phyloP scores from a whole-genome alignment of 1,140 invertebrate genomes.

The Calosoma granatense region DNA sequence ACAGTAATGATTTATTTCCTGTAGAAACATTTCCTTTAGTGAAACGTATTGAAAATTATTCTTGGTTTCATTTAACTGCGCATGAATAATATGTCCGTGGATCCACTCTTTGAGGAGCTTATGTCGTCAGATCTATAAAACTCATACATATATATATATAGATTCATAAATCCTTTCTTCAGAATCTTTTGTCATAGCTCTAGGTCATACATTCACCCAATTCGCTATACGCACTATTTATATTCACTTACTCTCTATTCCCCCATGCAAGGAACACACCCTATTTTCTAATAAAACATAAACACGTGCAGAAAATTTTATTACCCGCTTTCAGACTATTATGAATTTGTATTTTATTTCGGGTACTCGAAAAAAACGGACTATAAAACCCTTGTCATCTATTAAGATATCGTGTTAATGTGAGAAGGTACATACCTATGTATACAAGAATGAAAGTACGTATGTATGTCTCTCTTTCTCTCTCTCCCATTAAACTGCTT shows the following conservation, averaged over 20 bases:
- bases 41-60: background rate
- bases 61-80: background rate
- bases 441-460: constrained; percentile 1
- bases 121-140: constrained; percentile 2
- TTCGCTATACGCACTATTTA: background rate
- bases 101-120: background rate
- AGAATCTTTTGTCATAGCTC: background rate
- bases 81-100: background rate
- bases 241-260: background rate
- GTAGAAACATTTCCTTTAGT: no score
- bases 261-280: background rate
- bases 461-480: no score
- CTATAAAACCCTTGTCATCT: background rate
- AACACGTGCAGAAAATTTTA: constrained; percentile 3
- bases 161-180: background rate
- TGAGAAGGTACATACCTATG: no score
- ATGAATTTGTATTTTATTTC: constrained; percentile 8
- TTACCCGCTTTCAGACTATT: background rate
- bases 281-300: background rate
- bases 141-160: no score
- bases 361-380: background rate
- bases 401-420: constrained; percentile 2
- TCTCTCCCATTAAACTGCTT: no score
- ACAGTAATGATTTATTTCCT: background rate
- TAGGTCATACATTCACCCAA: background rate